Conservation (phyloP, 2,113 vertebrate species). For the Semnornis frantzii region DNA sequence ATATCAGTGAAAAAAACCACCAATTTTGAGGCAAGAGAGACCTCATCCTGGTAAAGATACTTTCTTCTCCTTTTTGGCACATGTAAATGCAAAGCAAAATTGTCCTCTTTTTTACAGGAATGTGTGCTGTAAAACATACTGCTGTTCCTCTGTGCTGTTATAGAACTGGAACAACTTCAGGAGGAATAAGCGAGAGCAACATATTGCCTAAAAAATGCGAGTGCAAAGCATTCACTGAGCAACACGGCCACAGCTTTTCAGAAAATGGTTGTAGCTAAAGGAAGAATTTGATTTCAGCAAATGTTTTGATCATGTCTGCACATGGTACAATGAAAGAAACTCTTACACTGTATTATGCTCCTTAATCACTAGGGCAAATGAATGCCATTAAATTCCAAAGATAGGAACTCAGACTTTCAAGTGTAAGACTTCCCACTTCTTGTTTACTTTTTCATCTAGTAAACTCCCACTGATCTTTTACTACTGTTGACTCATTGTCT, state of each 20-base stretch:
- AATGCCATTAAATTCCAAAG: background rate
- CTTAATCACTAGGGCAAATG: background rate
- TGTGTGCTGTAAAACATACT: background rate
- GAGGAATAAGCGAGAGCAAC: background rate
- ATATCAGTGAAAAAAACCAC: background rate
- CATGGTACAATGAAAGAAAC: background rate
- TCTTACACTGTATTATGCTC: background rate
- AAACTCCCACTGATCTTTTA: background rate
- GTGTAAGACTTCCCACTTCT: background rate
- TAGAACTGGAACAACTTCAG: background rate
- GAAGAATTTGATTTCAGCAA: background rate
- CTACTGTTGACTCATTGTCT: background rate
- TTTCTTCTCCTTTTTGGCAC: background rate
- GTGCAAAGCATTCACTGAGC: background rate
- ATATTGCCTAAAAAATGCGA: background rate
- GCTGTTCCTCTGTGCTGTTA: background rate
- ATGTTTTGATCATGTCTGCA: constrained; percentile 10
- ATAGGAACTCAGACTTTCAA: background rate
- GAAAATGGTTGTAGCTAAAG: background rate
- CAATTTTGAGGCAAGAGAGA: background rate
- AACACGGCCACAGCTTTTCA: background rate
- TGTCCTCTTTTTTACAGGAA: background rate
- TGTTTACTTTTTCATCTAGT: background rate
- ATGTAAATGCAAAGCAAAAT: background rate
- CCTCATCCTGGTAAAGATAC: background rate